Conservation (phyloP, 1,140 invertebrate species). For the Augochlora pura region DNA sequence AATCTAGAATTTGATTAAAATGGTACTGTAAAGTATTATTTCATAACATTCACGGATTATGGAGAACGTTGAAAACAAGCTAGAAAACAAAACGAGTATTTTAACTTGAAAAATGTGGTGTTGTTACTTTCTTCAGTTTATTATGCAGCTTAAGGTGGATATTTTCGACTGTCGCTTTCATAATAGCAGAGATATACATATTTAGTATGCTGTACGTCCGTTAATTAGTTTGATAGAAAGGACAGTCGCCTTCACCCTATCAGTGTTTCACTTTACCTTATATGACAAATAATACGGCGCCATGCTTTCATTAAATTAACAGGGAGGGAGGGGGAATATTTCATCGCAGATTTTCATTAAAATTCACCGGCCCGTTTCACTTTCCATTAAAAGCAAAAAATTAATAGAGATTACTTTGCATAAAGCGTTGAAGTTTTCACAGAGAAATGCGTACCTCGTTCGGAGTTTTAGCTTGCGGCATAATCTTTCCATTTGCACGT, state of each 20-base stretch:
- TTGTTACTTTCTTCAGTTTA: no score
- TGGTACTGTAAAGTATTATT: no score
- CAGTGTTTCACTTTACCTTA: conserved; percentile 13
- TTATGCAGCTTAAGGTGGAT: neutral
- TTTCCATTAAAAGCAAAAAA: conserved; percentile 21
- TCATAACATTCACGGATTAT: no score
- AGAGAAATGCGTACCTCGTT: neutral
- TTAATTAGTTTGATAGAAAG: neutral
- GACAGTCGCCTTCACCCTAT: neutral
- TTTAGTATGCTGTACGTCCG: neutral
- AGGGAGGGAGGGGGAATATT: conserved; percentile 9
- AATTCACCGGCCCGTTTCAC: conserved; percentile 30
- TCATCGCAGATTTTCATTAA: conserved; percentile 34
- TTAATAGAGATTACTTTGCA: conserved; percentile 14
- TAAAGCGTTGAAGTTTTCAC: neutral
- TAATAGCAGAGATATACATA: neutral
- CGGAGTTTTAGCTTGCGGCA: neutral
- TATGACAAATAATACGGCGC: conserved; percentile 10
- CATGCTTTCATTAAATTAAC: conserved; percentile 23
- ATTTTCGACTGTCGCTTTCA: neutral
- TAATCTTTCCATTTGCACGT: neutral
- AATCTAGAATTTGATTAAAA: no score
- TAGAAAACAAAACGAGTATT: no score
- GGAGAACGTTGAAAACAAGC: no score
- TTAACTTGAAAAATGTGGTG: no score